A percentile compares a stretch with the other conserved stretches of the same genome.
Evolutionary conservation across 2,113 vertebrate genomes (phyloP).

Genomic region (Cryptotis parvus): DNA sequence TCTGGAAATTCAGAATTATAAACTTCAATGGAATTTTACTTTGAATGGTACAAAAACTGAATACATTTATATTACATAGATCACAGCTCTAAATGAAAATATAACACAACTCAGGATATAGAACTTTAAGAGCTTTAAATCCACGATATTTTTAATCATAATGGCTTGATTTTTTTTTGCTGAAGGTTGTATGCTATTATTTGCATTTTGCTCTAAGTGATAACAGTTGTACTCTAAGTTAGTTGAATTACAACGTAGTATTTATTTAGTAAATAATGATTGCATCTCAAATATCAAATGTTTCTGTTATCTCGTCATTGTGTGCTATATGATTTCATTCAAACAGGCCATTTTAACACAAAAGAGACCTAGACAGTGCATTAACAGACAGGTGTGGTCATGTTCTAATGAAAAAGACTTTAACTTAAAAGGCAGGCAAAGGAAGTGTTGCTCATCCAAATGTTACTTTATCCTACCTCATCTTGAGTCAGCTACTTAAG

Average conservation of each 20-base stretch:
- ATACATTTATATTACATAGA: background rate
- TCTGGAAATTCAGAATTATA: constrained; percentile 20
- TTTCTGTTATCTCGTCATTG: background rate
- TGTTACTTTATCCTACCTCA: background rate
- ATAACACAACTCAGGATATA: background rate
- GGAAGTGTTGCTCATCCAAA: background rate
- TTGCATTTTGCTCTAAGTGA: background rate
- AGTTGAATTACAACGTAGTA: background rate
- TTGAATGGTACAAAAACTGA: constrained; percentile 31
- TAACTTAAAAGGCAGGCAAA: no score
- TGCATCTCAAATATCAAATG: background rate
- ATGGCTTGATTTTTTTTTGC: background rate
- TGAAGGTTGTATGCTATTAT: background rate
- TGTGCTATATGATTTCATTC: background rate
- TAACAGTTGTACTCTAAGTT: background rate
- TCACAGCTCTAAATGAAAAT: background rate
- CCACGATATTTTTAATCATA: background rate
- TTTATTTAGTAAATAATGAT: background rate
- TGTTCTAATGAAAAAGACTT: constrained; percentile 4
- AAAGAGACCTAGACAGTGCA: background rate
- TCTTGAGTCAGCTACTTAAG: background rate
- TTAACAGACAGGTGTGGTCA: background rate
- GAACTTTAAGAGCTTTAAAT: constrained; percentile 34
- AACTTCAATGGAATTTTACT: background rate
- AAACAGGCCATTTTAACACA: background rate